phyloP scores from a whole-genome alignment of 2,113 vertebrate genomes.

The Syngnathus floridae region DNA sequence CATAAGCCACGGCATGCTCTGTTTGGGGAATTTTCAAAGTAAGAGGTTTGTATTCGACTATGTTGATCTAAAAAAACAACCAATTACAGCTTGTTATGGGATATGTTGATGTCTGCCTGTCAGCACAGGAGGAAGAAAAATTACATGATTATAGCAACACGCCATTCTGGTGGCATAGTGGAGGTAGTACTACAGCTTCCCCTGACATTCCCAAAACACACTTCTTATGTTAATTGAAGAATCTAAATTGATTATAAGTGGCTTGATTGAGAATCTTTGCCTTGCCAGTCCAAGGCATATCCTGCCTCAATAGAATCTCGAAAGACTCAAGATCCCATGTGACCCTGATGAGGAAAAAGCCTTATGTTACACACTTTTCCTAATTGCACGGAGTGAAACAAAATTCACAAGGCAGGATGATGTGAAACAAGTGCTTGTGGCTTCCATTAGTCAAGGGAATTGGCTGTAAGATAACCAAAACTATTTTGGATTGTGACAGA shows the following conservation, averaged over 20 bases:
- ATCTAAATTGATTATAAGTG: neutral
- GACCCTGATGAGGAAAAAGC: neutral
- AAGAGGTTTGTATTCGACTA: slow-evolving; percentile 14
- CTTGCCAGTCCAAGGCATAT: no score
- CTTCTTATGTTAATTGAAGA: neutral
- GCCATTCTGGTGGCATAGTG: neutral
- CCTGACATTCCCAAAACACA: neutral
- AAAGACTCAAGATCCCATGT: neutral
- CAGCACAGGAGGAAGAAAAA: slow-evolving; percentile 2
- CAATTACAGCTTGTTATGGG: slow-evolving; percentile 33
- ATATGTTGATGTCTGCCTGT: slow-evolving; percentile 4
- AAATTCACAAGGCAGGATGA: slow-evolving; percentile 31
- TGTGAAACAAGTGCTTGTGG: slow-evolving; percentile 36
- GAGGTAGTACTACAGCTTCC: neutral
- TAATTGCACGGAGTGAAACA: slow-evolving; percentile 22
- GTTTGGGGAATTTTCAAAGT: neutral
- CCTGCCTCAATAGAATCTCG: no score
- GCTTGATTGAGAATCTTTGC: no score
- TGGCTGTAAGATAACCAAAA: no score
- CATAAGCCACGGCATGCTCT: slow-evolving; percentile 10
- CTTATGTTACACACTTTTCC: no score
- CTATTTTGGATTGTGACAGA: no score
- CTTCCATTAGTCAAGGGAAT: neutral
- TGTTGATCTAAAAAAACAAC: neutral
- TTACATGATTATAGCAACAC: neutral